Conservation (phyloP, 1,140 invertebrate genomes). For the Lepidurus arcticus region DNA sequence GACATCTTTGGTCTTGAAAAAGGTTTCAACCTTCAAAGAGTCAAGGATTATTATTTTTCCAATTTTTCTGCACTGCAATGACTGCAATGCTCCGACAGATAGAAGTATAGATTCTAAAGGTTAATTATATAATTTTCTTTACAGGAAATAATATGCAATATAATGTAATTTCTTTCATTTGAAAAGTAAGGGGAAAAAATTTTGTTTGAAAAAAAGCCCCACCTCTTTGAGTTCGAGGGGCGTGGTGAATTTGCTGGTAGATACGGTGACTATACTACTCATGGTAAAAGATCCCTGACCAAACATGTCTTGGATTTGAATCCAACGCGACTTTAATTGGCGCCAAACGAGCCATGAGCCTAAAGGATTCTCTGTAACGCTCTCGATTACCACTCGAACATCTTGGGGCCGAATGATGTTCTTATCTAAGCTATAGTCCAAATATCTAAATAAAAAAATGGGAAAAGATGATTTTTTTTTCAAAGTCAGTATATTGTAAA, state of each 20-base stretch:
- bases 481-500: constrained; percentile 32
- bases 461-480: neutral
- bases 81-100: neutral
- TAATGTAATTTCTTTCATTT: too few species aligned
- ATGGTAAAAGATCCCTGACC: constrained; percentile 62
- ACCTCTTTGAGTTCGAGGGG: constrained; percentile 68
- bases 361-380: constrained; percentile 63
- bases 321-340: constrained; percentile 68
- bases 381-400: constrained; percentile 58
- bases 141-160: neutral
- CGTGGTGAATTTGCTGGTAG: constrained; percentile 62
- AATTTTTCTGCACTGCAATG: neutral
- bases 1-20: constrained; percentile 60
- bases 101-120: neutral
- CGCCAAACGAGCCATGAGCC: constrained; percentile 68
- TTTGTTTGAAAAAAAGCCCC: constrained; percentile 11
- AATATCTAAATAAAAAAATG: constrained; percentile 51
- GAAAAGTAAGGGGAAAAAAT: too few species aligned
- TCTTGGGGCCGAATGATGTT: constrained; percentile 62
- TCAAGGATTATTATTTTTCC: neutral
- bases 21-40: constrained; percentile 55
- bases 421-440: constrained; percentile 57
- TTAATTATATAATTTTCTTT: constrained; percentile 25
- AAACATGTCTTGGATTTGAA: constrained; percentile 56
- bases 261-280: constrained; percentile 60